Base-by-base conservation (phyloP, 2,888 invertebrate species). In the Heteromurus nitidus region DNA sequence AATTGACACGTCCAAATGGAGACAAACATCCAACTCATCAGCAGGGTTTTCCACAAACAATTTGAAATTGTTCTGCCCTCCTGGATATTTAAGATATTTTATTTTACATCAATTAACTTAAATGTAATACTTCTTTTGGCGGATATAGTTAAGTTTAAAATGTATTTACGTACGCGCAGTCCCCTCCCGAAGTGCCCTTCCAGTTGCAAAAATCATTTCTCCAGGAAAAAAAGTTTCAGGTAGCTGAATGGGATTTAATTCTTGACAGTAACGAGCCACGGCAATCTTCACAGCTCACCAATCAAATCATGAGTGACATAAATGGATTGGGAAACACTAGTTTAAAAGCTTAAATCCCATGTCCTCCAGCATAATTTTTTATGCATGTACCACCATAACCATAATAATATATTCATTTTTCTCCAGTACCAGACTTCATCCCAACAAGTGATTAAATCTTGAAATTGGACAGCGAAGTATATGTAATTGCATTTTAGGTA, bases 41-140 rank as follows among this genome's bases (percentile, higher is more conserved):
- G 70, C 80, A 26, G 85, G 82, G 24, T 85, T 82, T 64, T 85
- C 83, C 24, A 85, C 83, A 42, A 85, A 85, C 2, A 85, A 64
- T 58, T 85, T 85, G 75, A 85, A 85, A 30, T 68, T 80, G 53
- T 85, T 85, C 65, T 79, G 79, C 22, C 74, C 75, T 0, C 83
- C 85, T 85, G 24, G 20, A 26, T 7, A 24, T 26, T 60, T 36
- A 53, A 69, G 26, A 50, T 30, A 60, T 16, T 2, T 18, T 18
- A 18, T 18, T 18, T 16, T 20, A 50, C 31, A 16, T 60, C 2
- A 16, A 24, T 76, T 22, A 16, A 24, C 2, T 44, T 28, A 3
- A 3, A 58, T 31, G 36, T 36, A 36, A 13, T 36, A 13, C 13
- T 36, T 5, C 13, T 36, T 9, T 5, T 36, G n/a, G n/a, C n/a